Evolutionary conservation across 2,888 invertebrate genomes (phyloP).

Genomic region (Rambutsinella grinnellia): DNA sequence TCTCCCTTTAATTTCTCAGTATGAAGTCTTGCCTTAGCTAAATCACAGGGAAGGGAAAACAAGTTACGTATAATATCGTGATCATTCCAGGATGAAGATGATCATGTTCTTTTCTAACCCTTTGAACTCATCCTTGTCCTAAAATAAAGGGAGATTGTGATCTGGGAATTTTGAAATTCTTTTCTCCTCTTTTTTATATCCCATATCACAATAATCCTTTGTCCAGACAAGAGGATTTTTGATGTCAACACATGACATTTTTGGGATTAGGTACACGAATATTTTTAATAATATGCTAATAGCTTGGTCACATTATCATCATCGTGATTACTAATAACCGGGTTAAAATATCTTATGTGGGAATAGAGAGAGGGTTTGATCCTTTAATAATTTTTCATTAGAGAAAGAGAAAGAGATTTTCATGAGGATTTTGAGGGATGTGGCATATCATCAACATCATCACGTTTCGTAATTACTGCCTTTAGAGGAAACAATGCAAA

Average conservation of each 20-base stretch:
- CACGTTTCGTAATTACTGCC: background rate
- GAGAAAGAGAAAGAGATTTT: background rate
- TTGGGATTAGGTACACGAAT: no score
- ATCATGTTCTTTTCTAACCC: constrained; percentile 1
- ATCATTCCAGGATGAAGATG: background rate
- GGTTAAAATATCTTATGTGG: background rate
- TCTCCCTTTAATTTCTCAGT: constrained; percentile 49
- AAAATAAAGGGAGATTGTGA: constrained; percentile 12
- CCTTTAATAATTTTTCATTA: background rate
- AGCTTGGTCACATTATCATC: constrained; percentile 6
- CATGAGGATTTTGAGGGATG: background rate
- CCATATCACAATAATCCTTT: constrained; percentile 10
- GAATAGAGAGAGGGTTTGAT: no score
- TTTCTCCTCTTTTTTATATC: background rate
- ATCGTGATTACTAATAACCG: background rate
- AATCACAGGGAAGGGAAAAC: background rate
- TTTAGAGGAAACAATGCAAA: background rate
- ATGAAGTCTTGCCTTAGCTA: constrained; percentile 38
- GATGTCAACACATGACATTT: constrained; percentile 26
- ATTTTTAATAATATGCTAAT: no score
- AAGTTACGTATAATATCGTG: background rate
- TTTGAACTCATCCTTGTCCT: background rate
- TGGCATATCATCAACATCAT: constrained; percentile 13
- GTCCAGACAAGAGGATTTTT: constrained; percentile 23
- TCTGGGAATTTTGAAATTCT: constrained; percentile 22